phyloP scores from a whole-genome alignment of 2,888 invertebrate genomes.

The Saturnia pavonia region DNA sequence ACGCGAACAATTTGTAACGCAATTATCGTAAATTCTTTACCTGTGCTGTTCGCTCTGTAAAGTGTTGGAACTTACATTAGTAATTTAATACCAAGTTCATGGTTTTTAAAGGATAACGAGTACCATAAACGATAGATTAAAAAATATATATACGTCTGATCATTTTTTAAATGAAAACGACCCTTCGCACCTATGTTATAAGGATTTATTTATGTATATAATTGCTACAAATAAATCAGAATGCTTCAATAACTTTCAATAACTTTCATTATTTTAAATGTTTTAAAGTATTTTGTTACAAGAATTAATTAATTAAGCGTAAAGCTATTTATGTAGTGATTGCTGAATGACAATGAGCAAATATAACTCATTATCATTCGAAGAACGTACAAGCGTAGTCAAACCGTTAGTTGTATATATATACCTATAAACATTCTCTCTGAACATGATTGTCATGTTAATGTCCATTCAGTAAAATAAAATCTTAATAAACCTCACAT shows the following conservation, averaged over 20 bases:
- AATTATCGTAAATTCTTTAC: slow-evolving; percentile 18
- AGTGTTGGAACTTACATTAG: background rate
- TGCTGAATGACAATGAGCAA: slow-evolving; percentile 5
- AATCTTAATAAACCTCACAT: slow-evolving; percentile 24
- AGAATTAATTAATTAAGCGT: background rate
- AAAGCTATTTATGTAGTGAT: background rate
- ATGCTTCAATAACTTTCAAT: too few relatives aligned
- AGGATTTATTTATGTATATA: background rate
- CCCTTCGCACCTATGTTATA: background rate
- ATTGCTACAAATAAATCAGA: too few relatives aligned
- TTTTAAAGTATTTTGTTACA: too few relatives aligned
- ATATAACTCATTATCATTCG: slow-evolving; percentile 11
- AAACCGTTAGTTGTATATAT: slow-evolving; percentile 27
- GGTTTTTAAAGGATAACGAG: background rate
- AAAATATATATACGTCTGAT: background rate
- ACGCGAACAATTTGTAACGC: slow-evolving; percentile 22
- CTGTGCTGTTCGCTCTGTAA: background rate
- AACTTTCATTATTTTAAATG: too few relatives aligned
- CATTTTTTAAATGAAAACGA: too few relatives aligned
- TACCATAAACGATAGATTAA: background rate
- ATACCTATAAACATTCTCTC: slow-evolving; percentile 33
- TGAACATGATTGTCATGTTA: slow-evolving; percentile 44
- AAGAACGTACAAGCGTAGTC: slow-evolving; percentile 27
- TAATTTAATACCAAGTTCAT: background rate
- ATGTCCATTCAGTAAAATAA: slow-evolving; percentile 34